Base-by-base conservation (phyloP, 2,888 invertebrate species). In the Branchellion lobata region DNA sequence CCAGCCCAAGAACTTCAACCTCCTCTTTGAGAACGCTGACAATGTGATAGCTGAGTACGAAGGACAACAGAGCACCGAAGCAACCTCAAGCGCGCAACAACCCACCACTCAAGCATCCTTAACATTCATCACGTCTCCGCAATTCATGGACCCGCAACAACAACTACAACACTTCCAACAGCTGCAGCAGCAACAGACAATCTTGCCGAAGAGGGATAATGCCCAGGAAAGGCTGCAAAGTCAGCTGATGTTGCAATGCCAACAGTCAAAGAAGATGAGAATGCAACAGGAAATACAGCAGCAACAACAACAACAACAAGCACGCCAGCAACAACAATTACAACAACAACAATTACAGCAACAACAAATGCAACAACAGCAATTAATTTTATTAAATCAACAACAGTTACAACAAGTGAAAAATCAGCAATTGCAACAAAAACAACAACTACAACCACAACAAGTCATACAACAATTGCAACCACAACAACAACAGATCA, bases 221-320 rank as follows among this genome's bases (percentile, higher is more conserved):
- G n/a, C 61, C 5, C 69, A 69, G 29, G 27, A 69, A 69, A 34
- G 33, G 29, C 21, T 69, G 21, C 69, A 69, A 29, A 69, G 29
- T 3, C 69, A 69, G 69, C 33, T 33, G 33, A 5, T 57, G 21
- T 18, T 57, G 24, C 61, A 57, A n/a, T 57, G 61, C 24, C 61
- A 57, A n/a, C 61, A 57, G 24, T 57, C 61, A 5, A 57, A 57
- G 24, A 8, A 57, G 24, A 18, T 57, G 21, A 57, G 61, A n/a
- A 24, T 57, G 24, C 11, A 57, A 24, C 61, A 57, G 24, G 61
- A 57, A 18, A 3, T 57, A 3, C 69, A 69, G 27, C 69, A 69
- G n/a, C 69, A 69, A 31, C 69, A 69, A 33, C 69, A 69, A 69
- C 69, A 69, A 34, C 69, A 69, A 34, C 31, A 5, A 18, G 27